Evolutionary conservation across 2,797 vertebrate genomes (phyloP), one percentile per base, ranked within the genome.

Genomic region (Tinamus major): DNA sequence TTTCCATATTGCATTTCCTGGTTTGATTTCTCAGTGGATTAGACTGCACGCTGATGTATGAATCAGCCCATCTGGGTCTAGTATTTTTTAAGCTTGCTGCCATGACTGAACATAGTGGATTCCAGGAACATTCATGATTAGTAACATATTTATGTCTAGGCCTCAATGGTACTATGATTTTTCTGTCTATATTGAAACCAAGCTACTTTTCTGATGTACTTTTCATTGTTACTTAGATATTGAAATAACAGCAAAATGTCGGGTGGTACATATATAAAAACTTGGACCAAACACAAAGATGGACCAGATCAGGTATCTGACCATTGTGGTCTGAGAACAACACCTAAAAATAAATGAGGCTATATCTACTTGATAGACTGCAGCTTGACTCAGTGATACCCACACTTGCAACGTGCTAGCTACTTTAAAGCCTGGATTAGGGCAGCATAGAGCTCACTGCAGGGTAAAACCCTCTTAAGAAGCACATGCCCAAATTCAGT

Each of bases 11-110:
- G 12, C 69, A 70, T 81, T 93, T 92, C 58, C 29, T 85, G 41
- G 48, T 94, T 92, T 96, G 83, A 93, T 87, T 81, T 95, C 56
- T 92, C 68, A 87, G 82, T 79, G 92, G 87, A 86, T 81, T 70
- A 71, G 26, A 75, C 58, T 72, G 33, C 85, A 62, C 1, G 0
- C 79, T 92, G 88, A 79, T 70, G 68, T 78, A 68, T 92, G 65
- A 76, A 91, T 93, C 79, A 90, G 93, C 67, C 87, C 79, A 59
- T 90, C 88, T 96, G 94, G 82, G 89, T 94, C 69, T 29, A 93
- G 61, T n/a, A 46, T 74, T 96, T 81, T 77, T 78, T 72, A 84
- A 85, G 89, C 62, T 95, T 89, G 84, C 53, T 92, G 65, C 75
- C 89, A 68, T 1, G 0, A 89, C 44, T 91, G 68, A 68, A 83